Evolutionary conservation across 2,113 vertebrate species (phyloP).

Genomic region (Hipposideros armiger): DNA sequence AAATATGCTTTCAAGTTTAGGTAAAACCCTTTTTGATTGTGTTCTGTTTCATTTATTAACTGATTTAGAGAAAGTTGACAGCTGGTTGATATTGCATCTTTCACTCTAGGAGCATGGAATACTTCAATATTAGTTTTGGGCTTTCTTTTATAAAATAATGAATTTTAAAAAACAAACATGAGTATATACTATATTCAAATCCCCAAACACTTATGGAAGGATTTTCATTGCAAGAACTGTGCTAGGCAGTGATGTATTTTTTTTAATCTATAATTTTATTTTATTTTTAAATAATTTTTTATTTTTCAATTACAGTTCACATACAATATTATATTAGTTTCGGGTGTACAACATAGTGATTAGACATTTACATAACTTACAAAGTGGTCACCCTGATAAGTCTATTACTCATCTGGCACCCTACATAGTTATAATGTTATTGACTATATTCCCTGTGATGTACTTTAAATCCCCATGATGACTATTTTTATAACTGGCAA

Average conservation of each 20-base stretch:
- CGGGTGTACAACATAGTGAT: no score
- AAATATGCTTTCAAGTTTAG: constrained; percentile 33
- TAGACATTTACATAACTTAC: no score
- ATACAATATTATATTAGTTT: no score
- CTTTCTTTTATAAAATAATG: constrained; percentile 23
- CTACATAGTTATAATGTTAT: no score
- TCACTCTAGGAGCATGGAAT: neutral
- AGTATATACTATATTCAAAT: constrained; percentile 32
- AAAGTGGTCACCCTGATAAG: no score
- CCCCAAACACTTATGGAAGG: constrained; percentile 60
- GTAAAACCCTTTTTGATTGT: neutral
- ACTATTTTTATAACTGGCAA: no score
- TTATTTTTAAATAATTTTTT: no score
- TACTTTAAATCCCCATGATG: no score
- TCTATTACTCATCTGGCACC: no score
- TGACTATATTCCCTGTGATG: no score
- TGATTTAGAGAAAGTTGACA: neutral
- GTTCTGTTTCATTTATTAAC: constrained; percentile 36
- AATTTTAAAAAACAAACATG: neutral
- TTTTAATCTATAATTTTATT: neutral
- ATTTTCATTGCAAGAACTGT: constrained; percentile 34
- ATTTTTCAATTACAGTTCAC: no score
- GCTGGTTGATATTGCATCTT: neutral
- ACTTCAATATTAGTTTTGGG: constrained; percentile 57
- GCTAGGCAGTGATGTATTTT: neutral